These are phyloP conservation scores for Epizoanthus rinbou DNA, from an alignment of 92 coral and sea anemone genomes.

Conservation along the genomic window DNA sequence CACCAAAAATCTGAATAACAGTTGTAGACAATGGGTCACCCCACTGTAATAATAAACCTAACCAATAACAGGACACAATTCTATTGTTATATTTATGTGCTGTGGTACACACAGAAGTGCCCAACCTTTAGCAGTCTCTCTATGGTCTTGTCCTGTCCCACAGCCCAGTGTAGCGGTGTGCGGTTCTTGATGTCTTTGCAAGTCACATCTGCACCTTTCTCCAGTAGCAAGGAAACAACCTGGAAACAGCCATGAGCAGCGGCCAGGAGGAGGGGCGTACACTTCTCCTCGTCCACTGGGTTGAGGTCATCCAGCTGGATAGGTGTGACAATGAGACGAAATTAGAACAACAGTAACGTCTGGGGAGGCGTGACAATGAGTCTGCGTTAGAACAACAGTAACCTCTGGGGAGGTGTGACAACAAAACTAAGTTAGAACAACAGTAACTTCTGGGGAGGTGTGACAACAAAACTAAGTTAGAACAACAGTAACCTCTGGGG, in stretches of 20 bases:
- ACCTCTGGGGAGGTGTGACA: not conserved
- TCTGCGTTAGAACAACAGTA: no score
- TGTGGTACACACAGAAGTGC: no score
- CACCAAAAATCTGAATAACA: no score
- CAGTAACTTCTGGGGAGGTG: not conserved
- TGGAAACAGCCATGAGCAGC: slow-evolving; percentile 92
- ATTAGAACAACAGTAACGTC: no score
- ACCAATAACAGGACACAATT: no score
- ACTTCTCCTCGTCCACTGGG: slow-evolving; percentile 82
- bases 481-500: not conserved
- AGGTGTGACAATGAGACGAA: not conserved
- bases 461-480: no score
- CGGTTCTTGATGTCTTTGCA: slow-evolving; percentile 78
- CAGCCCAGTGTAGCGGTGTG: slow-evolving; percentile 92
- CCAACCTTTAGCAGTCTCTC: slow-evolving; percentile 79
- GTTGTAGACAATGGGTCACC: no score
- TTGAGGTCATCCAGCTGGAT: slow-evolving; percentile 70
- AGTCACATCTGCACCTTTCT: slow-evolving; percentile 88
- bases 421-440: no score
- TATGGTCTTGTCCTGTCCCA: slow-evolving; percentile 87
- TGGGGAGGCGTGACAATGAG: not conserved
- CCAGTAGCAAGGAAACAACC: slow-evolving; percentile 80
- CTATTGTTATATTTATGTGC: no score
- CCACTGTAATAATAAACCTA: no score
- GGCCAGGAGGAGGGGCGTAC: slow-evolving; percentile 82